Evolutionary conservation across 2,888 invertebrate species (phyloP), one percentile per base, ranked within the genome.

Genomic region (Watsonalla binaria): DNA sequence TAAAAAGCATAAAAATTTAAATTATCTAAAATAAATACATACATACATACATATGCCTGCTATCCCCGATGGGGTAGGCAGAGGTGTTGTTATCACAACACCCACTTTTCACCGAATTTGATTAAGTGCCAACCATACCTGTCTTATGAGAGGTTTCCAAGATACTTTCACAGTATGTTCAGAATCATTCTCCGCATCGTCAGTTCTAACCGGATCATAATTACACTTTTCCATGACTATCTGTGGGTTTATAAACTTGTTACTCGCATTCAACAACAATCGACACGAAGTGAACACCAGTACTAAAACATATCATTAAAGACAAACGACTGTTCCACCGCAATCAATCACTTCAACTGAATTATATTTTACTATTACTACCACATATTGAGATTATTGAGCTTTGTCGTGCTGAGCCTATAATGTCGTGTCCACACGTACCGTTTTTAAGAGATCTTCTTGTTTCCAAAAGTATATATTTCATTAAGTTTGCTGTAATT

Each of bases 311-410:
- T 7, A 11, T 42, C 6, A 42, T 42, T 42, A 42, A 1, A 11
- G 42, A 2, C 11, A 2, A 11, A 11, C 11, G 11, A 11, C 11
- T 2, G 42, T 11, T 42, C 42, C 11, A 11, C 42, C 9, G 42
- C 8, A 11, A 5, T 42, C 11, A 42, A 42, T 11, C 42, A 42
- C 54, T 53, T 56, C 56, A 54, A 56, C 59, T 61, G 55, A 61
- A 59, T 45, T 24, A 24, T 24, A 24, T 52, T 49, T 56, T 54
- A 57, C 51, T 61, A 53, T 53, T 61, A 57, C 60, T 75, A 67
- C 55, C 65, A 54, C 65, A 66, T 60, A 66, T 64, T 45, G 50
- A 37, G 6, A 37, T 37, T 1, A 37, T 7, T 37, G 51, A 58
- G 60, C 62, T 51, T 65, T 51, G 56, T 67, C 66, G 47, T 59